Base-by-base conservation (phyloP, 2,113 vertebrate species). In the Aegotheles bennettii region DNA sequence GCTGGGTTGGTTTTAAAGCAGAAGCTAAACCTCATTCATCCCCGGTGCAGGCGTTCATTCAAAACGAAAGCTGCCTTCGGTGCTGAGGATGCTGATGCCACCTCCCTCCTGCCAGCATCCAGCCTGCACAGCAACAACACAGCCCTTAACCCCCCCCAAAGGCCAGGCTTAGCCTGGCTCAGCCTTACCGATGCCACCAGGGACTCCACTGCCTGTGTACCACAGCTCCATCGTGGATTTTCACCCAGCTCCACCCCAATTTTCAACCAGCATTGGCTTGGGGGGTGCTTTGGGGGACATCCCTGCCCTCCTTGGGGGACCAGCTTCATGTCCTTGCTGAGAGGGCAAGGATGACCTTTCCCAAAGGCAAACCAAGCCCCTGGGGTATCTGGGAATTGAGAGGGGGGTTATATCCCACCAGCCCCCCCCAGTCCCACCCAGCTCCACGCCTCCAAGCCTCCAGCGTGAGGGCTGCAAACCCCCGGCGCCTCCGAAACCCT, bases 261-360 rank as follows among this genome's bases (percentile, higher is more conserved):
- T 77, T 59, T 21, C 53, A 56, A 6, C n/a, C 26, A 4, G 1
- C 16, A 0, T 8, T 9, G 23, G 6, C 59, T 74, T 2, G 0
- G 9, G 31, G 56, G 11, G 20, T 84, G 78, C 51, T 0, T 0
- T 5, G 48, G 43, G 43, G 38, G 23, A 47, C 48, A 31, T 2
- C 19, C 4, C 33, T 68, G 43, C 43, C 9, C 36, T 68, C 40
- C 28, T 9, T 2, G 4, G 59, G 35, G 11, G 6, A 31, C 38
- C 69, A 78, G 31, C 51, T 70, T 80, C 2, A 4, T 26, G 47
- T 11, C 54, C 42, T 43, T 31, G 11, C 45, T 70, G 13, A 53
- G 26, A 43, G 36, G 38, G 26, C 2, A 2, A 71, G 36, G 12
- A 45, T n/a, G 74, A 63, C 70, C 43, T 75, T 87, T 67, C 29